Evolutionary conservation across 1,140 invertebrate species (phyloP).

Genomic region (Polypedilum vanderplanki): DNA sequence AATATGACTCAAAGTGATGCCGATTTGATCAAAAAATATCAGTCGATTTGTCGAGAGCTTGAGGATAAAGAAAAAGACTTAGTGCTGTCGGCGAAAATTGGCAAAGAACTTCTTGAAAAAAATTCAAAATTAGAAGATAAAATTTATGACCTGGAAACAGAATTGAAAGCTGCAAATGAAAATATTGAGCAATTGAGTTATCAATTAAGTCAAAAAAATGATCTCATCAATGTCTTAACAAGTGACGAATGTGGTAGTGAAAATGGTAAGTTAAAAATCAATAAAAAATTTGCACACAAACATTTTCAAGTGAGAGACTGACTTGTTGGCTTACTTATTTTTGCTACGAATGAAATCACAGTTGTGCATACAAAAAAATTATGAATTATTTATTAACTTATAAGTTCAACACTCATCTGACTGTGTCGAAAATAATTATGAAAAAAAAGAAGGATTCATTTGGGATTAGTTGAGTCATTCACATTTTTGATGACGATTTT

Average conservation of each 20-base stretch:
- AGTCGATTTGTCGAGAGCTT: constrained; percentile 94
- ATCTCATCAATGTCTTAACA: constrained; percentile 75
- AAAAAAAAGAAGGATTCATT: too few relatives aligned
- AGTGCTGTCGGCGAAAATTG: constrained; percentile 92
- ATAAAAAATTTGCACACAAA: too few relatives aligned
- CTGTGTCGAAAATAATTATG: too few relatives aligned
- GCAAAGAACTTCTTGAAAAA: constrained; percentile 83
- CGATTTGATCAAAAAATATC: constrained; percentile 23
- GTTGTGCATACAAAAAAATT: too few relatives aligned
- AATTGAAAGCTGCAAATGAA: constrained; percentile 71
- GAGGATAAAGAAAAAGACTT: constrained; percentile 83
- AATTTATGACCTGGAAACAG: constrained; percentile 69
- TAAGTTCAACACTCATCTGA: too few relatives aligned
- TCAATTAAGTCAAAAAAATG: constrained; percentile 84
- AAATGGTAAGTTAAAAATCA: constrained; percentile 43
- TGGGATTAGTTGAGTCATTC: too few relatives aligned
- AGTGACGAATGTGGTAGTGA: constrained; percentile 62
- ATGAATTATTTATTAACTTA: too few relatives aligned
- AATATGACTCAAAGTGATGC: constrained; percentile 8
- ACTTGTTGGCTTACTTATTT: too few relatives aligned
- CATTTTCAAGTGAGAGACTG: too few relatives aligned
- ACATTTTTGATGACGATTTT: too few relatives aligned
- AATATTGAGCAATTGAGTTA: constrained; percentile 84
- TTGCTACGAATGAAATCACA: too few relatives aligned
- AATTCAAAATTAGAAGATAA: constrained; percentile 78